Conservation (phyloP, 2,888 invertebrate species). For the Mythimna albipuncta region DNA sequence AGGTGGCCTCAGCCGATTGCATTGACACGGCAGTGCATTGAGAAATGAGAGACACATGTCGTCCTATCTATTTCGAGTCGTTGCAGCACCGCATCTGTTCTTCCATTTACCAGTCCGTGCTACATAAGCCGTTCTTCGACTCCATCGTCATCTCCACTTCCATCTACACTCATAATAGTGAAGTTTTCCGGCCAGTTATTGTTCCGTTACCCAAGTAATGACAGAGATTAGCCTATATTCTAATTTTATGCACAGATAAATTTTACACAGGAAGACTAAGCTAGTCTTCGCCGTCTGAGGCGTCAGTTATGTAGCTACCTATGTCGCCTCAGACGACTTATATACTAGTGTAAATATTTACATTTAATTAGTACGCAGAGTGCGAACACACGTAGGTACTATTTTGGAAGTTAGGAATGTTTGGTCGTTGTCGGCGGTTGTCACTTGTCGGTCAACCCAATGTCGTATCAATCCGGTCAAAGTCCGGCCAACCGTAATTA, state of each 20-base stretch:
- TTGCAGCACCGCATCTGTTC: neutral
- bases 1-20: too few species aligned
- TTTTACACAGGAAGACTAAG: constrained; percentile 3
- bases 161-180: too few species aligned
- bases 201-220: neutral
- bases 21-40: too few species aligned
- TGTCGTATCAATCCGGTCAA: constrained; percentile 41
- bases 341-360: neutral
- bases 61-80: too few species aligned
- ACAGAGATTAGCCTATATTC: neutral
- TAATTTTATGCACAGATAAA: neutral
- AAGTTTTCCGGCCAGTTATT: neutral
- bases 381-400: constrained; percentile 30
- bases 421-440: neutral
- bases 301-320: neutral
- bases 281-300: too few species aligned
- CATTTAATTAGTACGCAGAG: constrained; percentile 49
- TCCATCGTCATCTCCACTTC: neutral
- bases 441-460: constrained; percentile 42
- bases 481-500: constrained; percentile 13
- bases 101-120: neutral
- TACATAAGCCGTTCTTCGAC: neutral
- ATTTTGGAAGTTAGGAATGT: constrained; percentile 56
- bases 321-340: neutral
- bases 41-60: too few species aligned